These are phyloP conservation scores for Danio tinwini DNA, from an alignment of 2,797 vertebrate genomes.

Conservation along the genomic window DNA sequence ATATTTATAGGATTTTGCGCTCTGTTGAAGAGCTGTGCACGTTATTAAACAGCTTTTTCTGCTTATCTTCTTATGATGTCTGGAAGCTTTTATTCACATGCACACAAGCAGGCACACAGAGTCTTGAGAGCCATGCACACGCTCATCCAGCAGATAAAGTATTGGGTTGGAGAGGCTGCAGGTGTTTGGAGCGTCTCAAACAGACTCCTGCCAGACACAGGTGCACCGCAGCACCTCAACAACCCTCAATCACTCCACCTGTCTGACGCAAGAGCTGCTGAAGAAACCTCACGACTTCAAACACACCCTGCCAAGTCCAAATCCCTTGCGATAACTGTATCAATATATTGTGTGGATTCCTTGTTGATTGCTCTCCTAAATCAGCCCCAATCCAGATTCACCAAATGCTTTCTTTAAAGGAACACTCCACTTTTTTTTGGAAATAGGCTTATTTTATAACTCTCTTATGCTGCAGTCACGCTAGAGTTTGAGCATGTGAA, in stretches of 20 bases:
- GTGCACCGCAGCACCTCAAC: slow-evolving; percentile 59
- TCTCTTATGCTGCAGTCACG: no score
- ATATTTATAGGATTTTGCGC: no score
- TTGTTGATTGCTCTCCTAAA: no score
- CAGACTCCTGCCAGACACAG: slow-evolving; percentile 69
- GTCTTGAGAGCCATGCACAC: slow-evolving; percentile 38
- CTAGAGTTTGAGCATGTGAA: no score
- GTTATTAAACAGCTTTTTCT: slow-evolving; percentile 10
- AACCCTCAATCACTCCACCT: neutral
- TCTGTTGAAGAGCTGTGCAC: neutral
- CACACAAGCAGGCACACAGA: slow-evolving; percentile 55
- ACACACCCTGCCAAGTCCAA: no score
- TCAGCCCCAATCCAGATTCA: no score
- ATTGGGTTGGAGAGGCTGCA: slow-evolving; percentile 19
- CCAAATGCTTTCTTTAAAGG: no score
- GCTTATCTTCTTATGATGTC: slow-evolving; percentile 51
- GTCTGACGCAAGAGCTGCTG: neutral
- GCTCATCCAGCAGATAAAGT: slow-evolving; percentile 8
- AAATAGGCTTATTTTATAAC: no score
- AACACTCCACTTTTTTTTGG: no score
- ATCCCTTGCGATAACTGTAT: no score
- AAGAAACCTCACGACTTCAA: no score
- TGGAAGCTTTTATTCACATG: slow-evolving; percentile 60
- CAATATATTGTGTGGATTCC: no score
- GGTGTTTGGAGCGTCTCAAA: slow-evolving; percentile 66